These are phyloP conservation scores for Probosciger aterrimus DNA, from an alignment of 2,113 vertebrate genomes.

Conservation along the genomic window DNA sequence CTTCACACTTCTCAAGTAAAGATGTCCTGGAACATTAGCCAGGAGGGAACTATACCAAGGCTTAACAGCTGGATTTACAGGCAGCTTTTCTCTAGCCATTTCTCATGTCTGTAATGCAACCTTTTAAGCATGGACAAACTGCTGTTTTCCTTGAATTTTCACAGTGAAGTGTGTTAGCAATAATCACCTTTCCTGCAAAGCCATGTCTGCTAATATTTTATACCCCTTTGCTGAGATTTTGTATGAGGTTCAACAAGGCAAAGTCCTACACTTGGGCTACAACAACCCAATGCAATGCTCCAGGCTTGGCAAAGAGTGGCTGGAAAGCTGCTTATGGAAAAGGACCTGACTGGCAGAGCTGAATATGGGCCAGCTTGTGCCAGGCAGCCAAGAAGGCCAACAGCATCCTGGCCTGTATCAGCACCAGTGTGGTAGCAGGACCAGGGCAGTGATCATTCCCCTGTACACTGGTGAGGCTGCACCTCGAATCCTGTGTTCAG, in stretches of 20 bases:
- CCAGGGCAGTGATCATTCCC: accelerated
- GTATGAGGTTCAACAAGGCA: neutral
- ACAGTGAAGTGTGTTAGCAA: neutral
- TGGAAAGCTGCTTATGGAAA: neutral
- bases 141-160: neutral
- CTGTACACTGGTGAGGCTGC: neutral
- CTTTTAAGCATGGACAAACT: neutral
- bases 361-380: neutral
- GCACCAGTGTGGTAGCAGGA: neutral
- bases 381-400: neutral
- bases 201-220: neutral
- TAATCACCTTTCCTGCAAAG: neutral
- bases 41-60: no score
- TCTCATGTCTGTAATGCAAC: accelerated
- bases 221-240: neutral
- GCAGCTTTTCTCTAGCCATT: neutral
- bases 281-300: no score
- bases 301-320: neutral
- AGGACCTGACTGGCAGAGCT: no score
- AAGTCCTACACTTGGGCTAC: neutral
- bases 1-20: neutral
- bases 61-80: neutral
- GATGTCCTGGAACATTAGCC: neutral
- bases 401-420: neutral
- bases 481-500: accelerated